Base-by-base conservation (phyloP, 2,888 invertebrate species). In the Platerodrilus igneus region DNA sequence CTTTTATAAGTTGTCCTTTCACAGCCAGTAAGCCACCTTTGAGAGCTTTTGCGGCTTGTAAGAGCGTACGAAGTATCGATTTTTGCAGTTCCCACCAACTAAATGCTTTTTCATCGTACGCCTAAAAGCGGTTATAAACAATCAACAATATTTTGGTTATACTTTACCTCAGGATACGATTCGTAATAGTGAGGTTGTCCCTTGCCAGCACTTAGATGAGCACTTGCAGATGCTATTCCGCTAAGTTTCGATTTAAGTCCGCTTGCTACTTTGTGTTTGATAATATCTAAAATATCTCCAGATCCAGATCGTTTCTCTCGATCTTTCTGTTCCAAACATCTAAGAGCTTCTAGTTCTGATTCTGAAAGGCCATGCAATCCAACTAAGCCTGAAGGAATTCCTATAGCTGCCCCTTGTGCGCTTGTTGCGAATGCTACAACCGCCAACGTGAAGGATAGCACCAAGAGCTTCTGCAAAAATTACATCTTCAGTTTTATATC, bases 11-110 rank as follows among this genome's bases (percentile, higher is more conserved):
- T 64, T 89, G 87, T 0, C 90, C 90, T 59, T 88, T 89, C n/a
- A 89, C 74, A 15, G 89, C 89, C 2, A 90, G 81, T 6, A 88
- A 84, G 29, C 89, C 88, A 6, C 90, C 90, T 5, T 88, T 86
- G 47, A 91, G 86, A 8, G 90, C 89, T 61, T 90, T 90, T 1
- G 88, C 83, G 0, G 90, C 89, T 75, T 90, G 88, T 60, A 90
- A 78, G 6, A 91, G 73, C 3, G 89, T 88, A 65, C 81, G 82
- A 9, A 89, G 69, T 43, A 90, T 83, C 0, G 86, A 85, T 60
- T 86, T 86, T 68, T 89, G 89, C 57, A 89, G 71, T 11, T 82
- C 78, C 82, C 81, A 86, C 17, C 61, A 60, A 36, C 68, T 65
- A 41, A 63, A 59, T 3, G 55, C 51, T 45, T 63, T 62, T 16